Conservation (phyloP, 2,113 vertebrate species). For the Oncorhynchus clarkii region DNA sequence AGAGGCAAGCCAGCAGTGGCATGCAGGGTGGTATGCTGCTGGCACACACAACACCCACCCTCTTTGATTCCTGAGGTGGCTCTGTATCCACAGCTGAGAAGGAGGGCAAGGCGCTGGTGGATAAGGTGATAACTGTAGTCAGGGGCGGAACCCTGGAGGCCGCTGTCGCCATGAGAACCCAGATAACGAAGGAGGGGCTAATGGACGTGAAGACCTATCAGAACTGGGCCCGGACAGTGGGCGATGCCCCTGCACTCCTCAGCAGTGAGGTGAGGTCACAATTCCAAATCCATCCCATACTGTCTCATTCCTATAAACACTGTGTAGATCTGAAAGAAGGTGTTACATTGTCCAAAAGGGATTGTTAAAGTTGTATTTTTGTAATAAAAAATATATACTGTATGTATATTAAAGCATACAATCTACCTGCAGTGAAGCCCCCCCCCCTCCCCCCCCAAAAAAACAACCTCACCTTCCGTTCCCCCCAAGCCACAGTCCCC, state of each 20-base stretch:
- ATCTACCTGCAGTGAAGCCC: too few relatives aligned
- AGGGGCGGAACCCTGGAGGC: conserved; percentile 74
- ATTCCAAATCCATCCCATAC: not conserved
- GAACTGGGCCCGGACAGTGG: conserved; percentile 78
- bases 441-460: too few relatives aligned
- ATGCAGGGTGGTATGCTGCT: too few relatives aligned
- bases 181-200: conserved; percentile 46
- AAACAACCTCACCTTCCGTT: too few relatives aligned
- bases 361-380: not conserved
- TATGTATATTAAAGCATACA: too few relatives aligned
- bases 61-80: not conserved
- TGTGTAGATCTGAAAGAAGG: too few relatives aligned
- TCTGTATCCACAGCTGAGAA: not conserved
- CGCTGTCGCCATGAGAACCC: conserved; percentile 72
- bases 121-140: conserved; percentile 78
- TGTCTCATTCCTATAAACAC: not conserved
- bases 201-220: conserved; percentile 71
- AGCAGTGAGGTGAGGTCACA: conserved; percentile 59
- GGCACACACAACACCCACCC: not conserved
- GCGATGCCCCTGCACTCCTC: conserved; percentile 75
- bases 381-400: too few relatives aligned
- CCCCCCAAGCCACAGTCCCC: too few relatives aligned
- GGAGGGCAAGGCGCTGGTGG: conserved; percentile 65
- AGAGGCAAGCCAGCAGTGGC: too few relatives aligned
- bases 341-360: not conserved